Percentiles rank a stretch among this genome's conserved stretches.
Conservation (phyloP, 2,113 vertebrate genomes). For the Platichthys stellatus region DNA sequence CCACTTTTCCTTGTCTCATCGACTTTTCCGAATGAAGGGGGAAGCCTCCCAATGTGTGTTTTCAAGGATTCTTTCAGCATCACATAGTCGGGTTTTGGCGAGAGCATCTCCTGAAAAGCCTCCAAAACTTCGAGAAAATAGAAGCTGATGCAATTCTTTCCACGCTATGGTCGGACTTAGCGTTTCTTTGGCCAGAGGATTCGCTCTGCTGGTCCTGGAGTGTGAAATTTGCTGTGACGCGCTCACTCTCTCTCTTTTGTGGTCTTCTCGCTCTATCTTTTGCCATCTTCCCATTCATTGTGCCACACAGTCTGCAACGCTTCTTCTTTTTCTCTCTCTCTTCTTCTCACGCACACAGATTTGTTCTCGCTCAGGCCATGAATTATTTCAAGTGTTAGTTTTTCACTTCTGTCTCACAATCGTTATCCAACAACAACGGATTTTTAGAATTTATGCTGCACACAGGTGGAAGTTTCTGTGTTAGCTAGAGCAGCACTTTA, state of each 20-base stretch:
- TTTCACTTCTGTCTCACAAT: conserved; percentile 10
- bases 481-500: too few relatives aligned
- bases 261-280: conserved; percentile 4
- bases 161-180: conserved; percentile 55
- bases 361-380: background rate
- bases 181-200: conserved; percentile 36
- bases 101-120: conserved; percentile 53
- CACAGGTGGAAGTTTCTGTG: background rate
- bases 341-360: background rate
- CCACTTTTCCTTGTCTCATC: conserved; percentile 38
- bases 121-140: conserved; percentile 63
- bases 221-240: conserved; percentile 62
- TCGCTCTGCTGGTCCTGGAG: conserved; percentile 46
- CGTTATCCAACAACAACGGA: conserved; percentile 14
- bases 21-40: conserved; percentile 51
- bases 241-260: conserved; percentile 3
- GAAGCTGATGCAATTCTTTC: conserved; percentile 73
- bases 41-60: conserved; percentile 39
- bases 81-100: conserved; percentile 57
- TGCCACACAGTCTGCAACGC: conserved; percentile 8
- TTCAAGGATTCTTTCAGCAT: conserved; percentile 46
- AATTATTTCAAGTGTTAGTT: conserved; percentile 19
- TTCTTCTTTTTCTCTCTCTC: background rate
- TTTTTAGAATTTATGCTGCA: background rate
- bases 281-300: conserved; percentile 24